Evolutionary conservation across 2,888 invertebrate species (phyloP).

Genomic region (Macaria liturata): DNA sequence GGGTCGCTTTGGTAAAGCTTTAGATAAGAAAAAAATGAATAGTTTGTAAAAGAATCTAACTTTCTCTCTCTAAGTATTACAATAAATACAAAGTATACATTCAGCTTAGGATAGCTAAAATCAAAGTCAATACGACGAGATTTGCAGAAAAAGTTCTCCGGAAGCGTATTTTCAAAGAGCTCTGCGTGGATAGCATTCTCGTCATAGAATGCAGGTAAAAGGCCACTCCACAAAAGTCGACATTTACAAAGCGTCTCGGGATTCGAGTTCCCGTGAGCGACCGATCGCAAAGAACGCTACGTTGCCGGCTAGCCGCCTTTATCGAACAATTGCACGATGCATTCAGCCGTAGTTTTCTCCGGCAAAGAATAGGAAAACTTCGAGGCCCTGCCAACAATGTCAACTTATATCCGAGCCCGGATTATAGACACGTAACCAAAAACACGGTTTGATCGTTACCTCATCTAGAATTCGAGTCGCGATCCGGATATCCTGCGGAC

Average conservation of each 20-base stretch:
- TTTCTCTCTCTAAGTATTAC: too few relatives aligned
- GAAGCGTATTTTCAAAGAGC: slow-evolving; percentile 32
- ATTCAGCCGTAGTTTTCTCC: slow-evolving; percentile 32
- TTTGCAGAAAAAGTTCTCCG: slow-evolving; percentile 13
- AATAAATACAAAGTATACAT: not conserved
- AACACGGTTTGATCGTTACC: slow-evolving; percentile 53
- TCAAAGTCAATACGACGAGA: slow-evolving; percentile 10
- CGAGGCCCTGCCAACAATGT: slow-evolving; percentile 16
- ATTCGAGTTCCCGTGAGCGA: slow-evolving; percentile 53
- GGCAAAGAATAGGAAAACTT: slow-evolving; percentile 20
- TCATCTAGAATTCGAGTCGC: slow-evolving; percentile 79
- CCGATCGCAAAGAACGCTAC: slow-evolving; percentile 49
- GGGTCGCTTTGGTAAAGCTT: too few relatives aligned
- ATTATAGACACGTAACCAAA: slow-evolving; percentile 40
- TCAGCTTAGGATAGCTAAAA: not conserved
- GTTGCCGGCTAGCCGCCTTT: slow-evolving; percentile 52
- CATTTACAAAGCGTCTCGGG: slow-evolving; percentile 53
- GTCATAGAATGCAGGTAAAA: slow-evolving; percentile 46
- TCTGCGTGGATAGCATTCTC: slow-evolving; percentile 33
- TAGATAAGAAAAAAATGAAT: too few relatives aligned
- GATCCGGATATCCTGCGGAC: slow-evolving; percentile 70
- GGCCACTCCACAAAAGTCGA: slow-evolving; percentile 50
- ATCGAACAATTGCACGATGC: slow-evolving; percentile 50
- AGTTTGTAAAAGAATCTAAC: too few relatives aligned
- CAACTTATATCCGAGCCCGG: slow-evolving; percentile 27